Conservation (phyloP, 1,140 invertebrate genomes). For the Drosophila bipectinata region DNA sequence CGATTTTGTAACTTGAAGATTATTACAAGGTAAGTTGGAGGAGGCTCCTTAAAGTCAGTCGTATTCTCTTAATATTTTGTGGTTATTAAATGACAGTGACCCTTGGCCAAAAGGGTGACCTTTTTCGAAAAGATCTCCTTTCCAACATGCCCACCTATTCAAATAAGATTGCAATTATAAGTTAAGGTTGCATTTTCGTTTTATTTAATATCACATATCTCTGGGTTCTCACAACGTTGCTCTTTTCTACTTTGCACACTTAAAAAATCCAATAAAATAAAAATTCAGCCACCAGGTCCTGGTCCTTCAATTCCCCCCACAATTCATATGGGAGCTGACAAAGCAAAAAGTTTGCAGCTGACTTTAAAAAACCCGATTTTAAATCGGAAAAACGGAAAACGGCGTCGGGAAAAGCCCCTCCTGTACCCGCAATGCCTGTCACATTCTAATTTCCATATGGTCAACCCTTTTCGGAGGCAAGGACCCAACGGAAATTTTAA, state of each 20-base stretch:
- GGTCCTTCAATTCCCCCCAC: constrained; percentile 12
- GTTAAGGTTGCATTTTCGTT: background rate
- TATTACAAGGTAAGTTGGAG: too few species aligned
- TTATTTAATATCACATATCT: background rate
- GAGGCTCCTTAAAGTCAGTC: too few species aligned
- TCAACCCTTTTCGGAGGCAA: constrained; percentile 70
- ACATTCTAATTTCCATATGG: constrained; percentile 83
- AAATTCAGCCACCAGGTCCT: constrained; percentile 16
- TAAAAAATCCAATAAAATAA: constrained; percentile 1
- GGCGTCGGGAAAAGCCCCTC: constrained; percentile 1
- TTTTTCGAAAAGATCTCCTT: too few species aligned
- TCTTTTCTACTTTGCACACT: background rate
- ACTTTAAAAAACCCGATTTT: constrained; percentile 42
- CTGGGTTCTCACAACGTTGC: background rate
- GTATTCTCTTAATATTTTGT: too few species aligned
- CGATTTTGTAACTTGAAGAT: background rate
- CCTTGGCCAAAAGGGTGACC: too few species aligned
- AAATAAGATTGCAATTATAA: too few species aligned
- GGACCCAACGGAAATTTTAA: constrained; percentile 75
- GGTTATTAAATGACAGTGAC: too few species aligned
- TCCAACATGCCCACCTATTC: too few species aligned
- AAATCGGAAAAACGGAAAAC: constrained; percentile 3
- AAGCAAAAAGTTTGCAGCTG: constrained; percentile 48
- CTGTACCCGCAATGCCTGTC: constrained; percentile 53
- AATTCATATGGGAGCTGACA: constrained; percentile 52